Evolutionary conservation across 2,888 invertebrate species (phyloP).

Genomic region (Lasioglossum lativentre): DNA sequence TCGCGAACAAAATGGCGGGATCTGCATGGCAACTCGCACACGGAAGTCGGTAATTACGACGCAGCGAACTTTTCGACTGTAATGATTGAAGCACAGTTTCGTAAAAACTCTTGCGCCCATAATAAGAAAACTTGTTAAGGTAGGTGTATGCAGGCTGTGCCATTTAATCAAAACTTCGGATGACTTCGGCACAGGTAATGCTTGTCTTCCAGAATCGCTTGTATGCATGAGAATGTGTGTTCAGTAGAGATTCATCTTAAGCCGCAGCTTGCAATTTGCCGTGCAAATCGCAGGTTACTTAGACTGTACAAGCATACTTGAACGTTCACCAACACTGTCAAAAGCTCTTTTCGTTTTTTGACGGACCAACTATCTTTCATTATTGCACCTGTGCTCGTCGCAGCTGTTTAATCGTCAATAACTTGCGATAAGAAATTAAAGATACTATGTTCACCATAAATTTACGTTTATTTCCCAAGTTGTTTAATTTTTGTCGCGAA

Average conservation of each 20-base stretch:
- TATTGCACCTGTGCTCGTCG: not conserved
- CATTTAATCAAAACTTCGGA: conserved; percentile 66
- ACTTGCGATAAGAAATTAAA: not conserved
- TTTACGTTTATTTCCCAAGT: not conserved
- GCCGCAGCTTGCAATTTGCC: not conserved
- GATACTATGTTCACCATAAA: not conserved
- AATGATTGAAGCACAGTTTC: conserved; percentile 33
- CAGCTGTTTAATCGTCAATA: not conserved
- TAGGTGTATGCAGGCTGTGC: conserved; percentile 42
- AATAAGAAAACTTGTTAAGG: conserved; percentile 58
- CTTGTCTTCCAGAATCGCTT: conserved; percentile 37
- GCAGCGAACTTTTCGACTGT: not conserved
- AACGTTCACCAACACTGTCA: not conserved
- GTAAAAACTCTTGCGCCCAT: conserved; percentile 29
- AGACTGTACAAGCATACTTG: not conserved
- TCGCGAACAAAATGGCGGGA: not conserved
- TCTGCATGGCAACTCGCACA: conserved; percentile 33
- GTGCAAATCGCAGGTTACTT: conserved; percentile 1
- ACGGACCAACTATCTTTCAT: not conserved
- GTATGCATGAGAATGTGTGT: conserved; percentile 44
- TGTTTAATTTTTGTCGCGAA: not conserved
- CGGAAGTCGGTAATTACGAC: not conserved
- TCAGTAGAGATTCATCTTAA: conserved; percentile 29
- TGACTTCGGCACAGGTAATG: conserved; percentile 45
- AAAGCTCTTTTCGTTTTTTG: not conserved